Conservation (phyloP, 2,888 invertebrate species). For the Lypha dubia region DNA sequence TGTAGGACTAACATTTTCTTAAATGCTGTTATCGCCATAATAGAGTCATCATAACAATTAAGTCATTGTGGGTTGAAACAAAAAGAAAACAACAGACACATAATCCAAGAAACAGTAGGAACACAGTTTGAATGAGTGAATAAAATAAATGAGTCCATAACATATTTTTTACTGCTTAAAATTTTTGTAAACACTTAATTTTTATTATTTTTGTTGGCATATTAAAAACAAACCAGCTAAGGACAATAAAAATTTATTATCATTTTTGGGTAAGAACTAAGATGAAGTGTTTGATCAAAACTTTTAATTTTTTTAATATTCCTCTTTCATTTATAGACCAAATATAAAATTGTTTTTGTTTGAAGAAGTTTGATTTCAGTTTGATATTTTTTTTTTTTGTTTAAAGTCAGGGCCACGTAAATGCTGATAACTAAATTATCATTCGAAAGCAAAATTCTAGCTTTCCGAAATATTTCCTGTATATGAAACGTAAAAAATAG, state of each 20-base stretch:
- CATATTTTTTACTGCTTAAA: constrained; percentile 31
- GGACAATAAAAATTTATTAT: constrained; percentile 56
- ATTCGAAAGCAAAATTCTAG: too few species aligned
- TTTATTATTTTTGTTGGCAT: constrained; percentile 56
- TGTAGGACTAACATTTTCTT: constrained; percentile 42
- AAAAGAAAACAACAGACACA: constrained; percentile 6
- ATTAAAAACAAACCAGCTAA: constrained; percentile 16
- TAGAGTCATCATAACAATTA: constrained; percentile 81
- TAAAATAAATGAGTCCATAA: constrained; percentile 20
- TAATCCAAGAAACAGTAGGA: neutral
- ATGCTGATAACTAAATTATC: too few species aligned
- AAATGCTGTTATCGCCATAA: constrained; percentile 80
- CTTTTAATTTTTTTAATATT: constrained; percentile 7
- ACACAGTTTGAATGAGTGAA: neutral
- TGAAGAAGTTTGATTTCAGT: too few species aligned
- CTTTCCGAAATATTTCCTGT: too few species aligned
- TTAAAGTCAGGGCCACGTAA: too few species aligned
- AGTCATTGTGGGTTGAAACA: constrained; percentile 76
- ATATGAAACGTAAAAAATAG: too few species aligned
- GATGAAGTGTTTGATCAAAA: constrained; percentile 22
- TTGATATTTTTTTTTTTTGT: too few species aligned
- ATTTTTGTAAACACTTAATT: constrained; percentile 55
- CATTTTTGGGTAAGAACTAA: constrained; percentile 21
- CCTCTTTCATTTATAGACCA: neutral
- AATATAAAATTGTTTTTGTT: too few species aligned